phyloP scores from a whole-genome alignment of 2,113 vertebrate genomes.

The Indri indri region DNA sequence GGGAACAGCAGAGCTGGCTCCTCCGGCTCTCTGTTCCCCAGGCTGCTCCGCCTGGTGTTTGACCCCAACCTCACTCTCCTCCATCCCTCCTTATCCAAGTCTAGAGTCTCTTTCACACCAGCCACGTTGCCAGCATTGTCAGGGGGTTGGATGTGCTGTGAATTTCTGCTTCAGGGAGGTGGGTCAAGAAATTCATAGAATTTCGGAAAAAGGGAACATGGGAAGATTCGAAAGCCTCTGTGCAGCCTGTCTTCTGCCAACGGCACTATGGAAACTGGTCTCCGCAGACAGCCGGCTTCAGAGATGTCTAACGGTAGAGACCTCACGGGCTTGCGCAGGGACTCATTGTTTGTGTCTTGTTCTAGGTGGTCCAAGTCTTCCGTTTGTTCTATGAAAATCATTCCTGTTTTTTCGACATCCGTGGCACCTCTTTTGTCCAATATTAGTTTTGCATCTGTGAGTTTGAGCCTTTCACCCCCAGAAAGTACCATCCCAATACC shows the following conservation, averaged over 20 bases:
- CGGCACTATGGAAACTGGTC: rapidly evolving
- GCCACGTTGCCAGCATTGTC: background rate
- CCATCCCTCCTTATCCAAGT: too few relatives aligned
- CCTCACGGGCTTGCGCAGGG: background rate
- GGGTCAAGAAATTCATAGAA: background rate
- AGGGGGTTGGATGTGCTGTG: background rate
- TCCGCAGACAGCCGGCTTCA: background rate
- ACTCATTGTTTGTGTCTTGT: background rate
- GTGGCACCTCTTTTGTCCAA: background rate
- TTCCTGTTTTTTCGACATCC: background rate
- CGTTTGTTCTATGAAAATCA: background rate
- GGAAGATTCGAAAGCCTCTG: background rate
- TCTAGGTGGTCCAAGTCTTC: background rate
- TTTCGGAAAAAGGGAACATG: background rate
- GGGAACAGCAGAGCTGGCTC: background rate
- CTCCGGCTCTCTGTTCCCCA: background rate
- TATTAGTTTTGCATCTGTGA: background rate
- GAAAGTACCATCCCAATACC: background rate
- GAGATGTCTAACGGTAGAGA: background rate
- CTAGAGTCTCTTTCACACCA: background rate
- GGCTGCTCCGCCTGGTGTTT: background rate
- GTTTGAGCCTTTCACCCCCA: background rate
- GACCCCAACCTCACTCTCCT: background rate
- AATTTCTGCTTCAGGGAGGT: background rate
- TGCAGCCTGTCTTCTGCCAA: too few relatives aligned